Percentiles rank a stretch among this genome's conserved stretches.
Conservation (phyloP, 2,797 vertebrate genomes). For the Takifugu ocellatus region DNA sequence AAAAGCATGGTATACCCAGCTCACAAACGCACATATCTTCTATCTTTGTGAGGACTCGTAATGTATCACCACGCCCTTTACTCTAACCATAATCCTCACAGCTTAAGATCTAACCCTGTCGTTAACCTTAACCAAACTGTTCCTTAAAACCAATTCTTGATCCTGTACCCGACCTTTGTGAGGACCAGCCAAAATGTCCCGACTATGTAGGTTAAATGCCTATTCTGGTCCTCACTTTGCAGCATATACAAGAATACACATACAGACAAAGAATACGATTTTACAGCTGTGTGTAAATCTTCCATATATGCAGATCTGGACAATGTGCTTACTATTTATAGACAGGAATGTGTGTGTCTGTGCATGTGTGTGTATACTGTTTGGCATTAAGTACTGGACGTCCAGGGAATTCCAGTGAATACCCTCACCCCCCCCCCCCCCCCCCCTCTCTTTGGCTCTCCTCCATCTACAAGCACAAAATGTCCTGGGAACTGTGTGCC, state of each 20-base stretch:
- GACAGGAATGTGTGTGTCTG: conserved; percentile 36
- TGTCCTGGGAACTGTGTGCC: conserved; percentile 63
- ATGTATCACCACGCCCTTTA: neutral
- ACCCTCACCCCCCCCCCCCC: conserved; percentile 2
- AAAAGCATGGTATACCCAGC: conserved; percentile 6
- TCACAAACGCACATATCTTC: no score
- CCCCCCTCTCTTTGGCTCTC: neutral
- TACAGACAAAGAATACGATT: conserved; percentile 17
- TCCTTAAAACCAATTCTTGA: no score
- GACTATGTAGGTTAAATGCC: no score
- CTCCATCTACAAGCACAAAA: conserved; percentile 43
- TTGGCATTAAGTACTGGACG: conserved; percentile 35
- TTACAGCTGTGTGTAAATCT: conserved; percentile 49
- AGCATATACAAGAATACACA: conserved; percentile 19
- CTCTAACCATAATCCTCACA: no score
- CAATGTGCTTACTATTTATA: conserved; percentile 61
- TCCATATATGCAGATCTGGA: conserved; percentile 56
- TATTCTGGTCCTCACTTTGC: no score
- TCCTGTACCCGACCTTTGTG: no score
- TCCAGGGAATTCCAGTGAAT: conserved; percentile 54
- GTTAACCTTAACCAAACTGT: no score
- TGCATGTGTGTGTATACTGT: conserved; percentile 13
- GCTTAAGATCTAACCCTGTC: no score
- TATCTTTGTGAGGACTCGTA: no score
- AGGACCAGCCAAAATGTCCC: no score